These are phyloP conservation scores for Pseudomyrmex flavicornis DNA, from an alignment of 1,140 invertebrate genomes.

Conservation along the genomic window DNA sequence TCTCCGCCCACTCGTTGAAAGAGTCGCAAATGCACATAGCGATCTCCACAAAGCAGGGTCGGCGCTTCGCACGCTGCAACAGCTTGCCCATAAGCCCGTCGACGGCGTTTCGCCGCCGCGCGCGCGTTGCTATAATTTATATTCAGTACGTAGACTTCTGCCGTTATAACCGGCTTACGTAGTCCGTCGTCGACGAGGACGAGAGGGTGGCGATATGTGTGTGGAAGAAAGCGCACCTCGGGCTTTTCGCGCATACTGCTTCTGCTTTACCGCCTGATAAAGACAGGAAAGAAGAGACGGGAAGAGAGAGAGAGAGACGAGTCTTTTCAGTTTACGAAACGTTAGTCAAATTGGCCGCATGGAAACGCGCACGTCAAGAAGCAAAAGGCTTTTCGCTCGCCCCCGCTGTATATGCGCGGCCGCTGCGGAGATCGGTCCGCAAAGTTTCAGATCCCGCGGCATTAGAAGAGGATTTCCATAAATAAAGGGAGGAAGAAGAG, in stretches of 20 bases:
- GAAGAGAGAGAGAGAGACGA: no score
- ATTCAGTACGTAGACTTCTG: conserved; percentile 31
- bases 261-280: no score
- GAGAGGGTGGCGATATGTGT: background rate
- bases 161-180: conserved; percentile 25
- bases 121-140: conserved; percentile 48
- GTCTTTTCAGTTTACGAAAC: conserved; percentile 51
- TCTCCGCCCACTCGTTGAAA: background rate
- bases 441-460: conserved; percentile 23
- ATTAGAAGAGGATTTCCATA: conserved; percentile 43
- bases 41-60: conserved; percentile 13
- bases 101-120: background rate
- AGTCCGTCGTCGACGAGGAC: background rate
- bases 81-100: conserved; percentile 53
- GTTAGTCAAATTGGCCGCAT: conserved; percentile 39
- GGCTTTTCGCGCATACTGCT: conserved; percentile 1
- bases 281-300: no score
- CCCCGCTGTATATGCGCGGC: background rate
- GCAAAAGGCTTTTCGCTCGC: conserved; percentile 21
- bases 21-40: conserved; percentile 33
- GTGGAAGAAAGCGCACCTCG: background rate
- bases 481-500: conserved; percentile 19
- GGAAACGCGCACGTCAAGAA: conserved; percentile 42
- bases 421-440: conserved; percentile 9
- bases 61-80: conserved; percentile 31